Evolutionary conservation across 2,888 invertebrate species (phyloP), one percentile per base, ranked within the genome.

Genomic region (Sylvicola cinctus): DNA sequence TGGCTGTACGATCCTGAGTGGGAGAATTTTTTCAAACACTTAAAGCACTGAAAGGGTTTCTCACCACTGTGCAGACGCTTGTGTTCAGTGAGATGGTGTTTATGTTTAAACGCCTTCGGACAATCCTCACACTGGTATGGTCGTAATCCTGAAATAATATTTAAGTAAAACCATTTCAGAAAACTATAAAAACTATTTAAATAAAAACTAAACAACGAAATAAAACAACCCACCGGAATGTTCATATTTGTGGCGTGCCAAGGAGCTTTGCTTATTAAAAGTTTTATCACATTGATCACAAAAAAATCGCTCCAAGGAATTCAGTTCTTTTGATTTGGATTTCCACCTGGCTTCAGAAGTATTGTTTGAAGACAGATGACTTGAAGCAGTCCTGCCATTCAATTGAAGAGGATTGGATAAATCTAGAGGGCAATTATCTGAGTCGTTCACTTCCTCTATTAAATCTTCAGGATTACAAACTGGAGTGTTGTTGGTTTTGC

Each of bases 221-320:
- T 8, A 2, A 17, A 29, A 23, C 32, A 31, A 62, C 70, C 68
- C 58, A 98, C 98, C 98, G 66, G 96, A 98, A 69, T 98, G 98
- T 68, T 98, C 98, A 57, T 98, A 98, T 67, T 95, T 96, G 63
- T 99, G 98, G 49, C 98, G 70, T 35, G 96, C 93, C 47, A 98
- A 70, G 33, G 95, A 96, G 60, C 95, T 95, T 61, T 95, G 96
- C 58, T 98, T 98, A 46, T 87, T 87, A 59, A 98, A 99, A 41
- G 91, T 83, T 61, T 99, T 98, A 64, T 98, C 96, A 62, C 98
- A 98, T 58, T 91, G 91, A 62, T 98, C 90, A 61, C 98, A 98
- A 41, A 84, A 75, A 59, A 81, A 55, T 15, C 57, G 57, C 39
- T 55, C 44, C 52, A 83, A 77, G 23, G 81, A 60, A 54, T 84